Percentiles rank a stretch among this genome's conserved stretches.
Conservation (phyloP, 2,113 vertebrate species). For the Seriola dumerili region DNA sequence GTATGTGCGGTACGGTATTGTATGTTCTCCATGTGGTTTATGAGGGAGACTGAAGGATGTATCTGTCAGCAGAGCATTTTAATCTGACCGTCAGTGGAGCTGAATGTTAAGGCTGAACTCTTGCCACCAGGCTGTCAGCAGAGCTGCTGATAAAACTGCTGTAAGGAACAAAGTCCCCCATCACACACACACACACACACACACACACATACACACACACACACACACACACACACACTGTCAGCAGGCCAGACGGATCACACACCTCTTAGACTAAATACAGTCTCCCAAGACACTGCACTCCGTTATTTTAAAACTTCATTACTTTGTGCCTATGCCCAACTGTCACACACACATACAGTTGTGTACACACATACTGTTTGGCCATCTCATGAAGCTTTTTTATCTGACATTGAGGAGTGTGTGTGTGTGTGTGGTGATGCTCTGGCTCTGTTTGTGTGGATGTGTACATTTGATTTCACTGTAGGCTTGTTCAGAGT, state of each 20-base stretch:
- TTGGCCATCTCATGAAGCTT: constrained; percentile 27
- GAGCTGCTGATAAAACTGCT: constrained; percentile 57
- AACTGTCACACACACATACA: background rate
- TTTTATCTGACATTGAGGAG: constrained; percentile 30
- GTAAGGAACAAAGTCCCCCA: constrained; percentile 33
- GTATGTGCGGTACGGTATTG: background rate
- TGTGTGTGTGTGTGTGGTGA: constrained; percentile 3
- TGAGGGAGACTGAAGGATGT: constrained; percentile 6
- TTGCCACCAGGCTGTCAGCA: constrained; percentile 57
- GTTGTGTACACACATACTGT: constrained; percentile 18
- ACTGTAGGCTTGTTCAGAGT: constrained; percentile 29
- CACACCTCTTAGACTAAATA: constrained; percentile 42
- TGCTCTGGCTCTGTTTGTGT: background rate
- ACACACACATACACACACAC: constrained; percentile 16
- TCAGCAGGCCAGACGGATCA: constrained; percentile 37
- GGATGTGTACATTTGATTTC: constrained; percentile 31
- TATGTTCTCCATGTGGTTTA: background rate
- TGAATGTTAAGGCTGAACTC: constrained; percentile 54
- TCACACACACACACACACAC: constrained; percentile 17
- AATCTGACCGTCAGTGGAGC: constrained; percentile 48
- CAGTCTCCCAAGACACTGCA: constrained; percentile 29
- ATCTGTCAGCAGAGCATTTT: constrained; percentile 56
- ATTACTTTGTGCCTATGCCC: constrained; percentile 16
- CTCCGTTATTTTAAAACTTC: constrained; percentile 40
- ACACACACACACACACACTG: constrained; percentile 6